A percentile compares a stretch with the other conserved stretches of the same genome.
These are phyloP conservation scores for Phalloptychus januarius DNA, from an alignment of 2,797 vertebrate species.

Conservation along the genomic window DNA sequence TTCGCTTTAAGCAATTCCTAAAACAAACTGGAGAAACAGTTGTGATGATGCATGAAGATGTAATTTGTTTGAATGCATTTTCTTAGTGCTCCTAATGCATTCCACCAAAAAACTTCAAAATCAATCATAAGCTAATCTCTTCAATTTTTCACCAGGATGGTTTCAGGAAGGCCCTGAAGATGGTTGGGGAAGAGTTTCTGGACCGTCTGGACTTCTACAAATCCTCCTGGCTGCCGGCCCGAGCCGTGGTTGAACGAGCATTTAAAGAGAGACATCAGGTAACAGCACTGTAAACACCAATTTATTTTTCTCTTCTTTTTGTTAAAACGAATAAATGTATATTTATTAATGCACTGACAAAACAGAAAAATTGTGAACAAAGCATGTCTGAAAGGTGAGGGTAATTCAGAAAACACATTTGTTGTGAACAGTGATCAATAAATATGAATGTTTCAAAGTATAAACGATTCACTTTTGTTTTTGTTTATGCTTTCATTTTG, in stretches of 20 bases:
- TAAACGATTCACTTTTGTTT: neutral
- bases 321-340: neutral
- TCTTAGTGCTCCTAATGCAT: neutral
- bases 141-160: conserved; percentile 76
- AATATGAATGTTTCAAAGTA: neutral
- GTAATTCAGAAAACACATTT: neutral
- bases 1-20: neutral
- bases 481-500: neutral
- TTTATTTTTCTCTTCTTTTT: neutral
- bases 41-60: neutral
- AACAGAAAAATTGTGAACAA: neutral
- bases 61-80: neutral
- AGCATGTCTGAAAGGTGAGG: neutral
- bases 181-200: conserved; percentile 89
- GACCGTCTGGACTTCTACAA: conserved; percentile 88
- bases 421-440: neutral
- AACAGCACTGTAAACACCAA: neutral
- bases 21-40: neutral
- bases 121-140: neutral
- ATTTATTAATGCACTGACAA: neutral
- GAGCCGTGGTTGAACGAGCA: conserved; percentile 85
- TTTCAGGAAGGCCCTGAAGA: conserved; percentile 86
- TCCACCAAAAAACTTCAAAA: neutral
- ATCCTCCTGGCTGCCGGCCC: conserved; percentile 89
- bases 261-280: conserved; percentile 85